Base-by-base conservation (phyloP, 1,140 invertebrate genomes). In the Thrips palmi region DNA sequence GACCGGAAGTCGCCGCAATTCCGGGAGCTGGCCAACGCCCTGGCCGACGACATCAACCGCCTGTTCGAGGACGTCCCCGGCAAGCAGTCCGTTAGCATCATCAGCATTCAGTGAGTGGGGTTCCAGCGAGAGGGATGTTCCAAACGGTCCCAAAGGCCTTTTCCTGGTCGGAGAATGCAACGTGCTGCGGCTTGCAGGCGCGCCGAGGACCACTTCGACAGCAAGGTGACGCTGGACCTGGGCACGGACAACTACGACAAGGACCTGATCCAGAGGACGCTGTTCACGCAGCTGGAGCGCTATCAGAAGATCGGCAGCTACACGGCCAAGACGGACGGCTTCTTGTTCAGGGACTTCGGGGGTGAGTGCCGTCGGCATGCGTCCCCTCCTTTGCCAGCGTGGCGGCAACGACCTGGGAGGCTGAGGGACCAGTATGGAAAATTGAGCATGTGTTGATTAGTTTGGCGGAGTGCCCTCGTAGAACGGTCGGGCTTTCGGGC, bases 261-360 rank as follows among this genome's bases (percentile, higher is more conserved):
- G 37, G 45, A 53, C 7, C 48, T 52, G 32, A 55, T 65, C 37
- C 54, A 53, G 21, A n/a, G n/a, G n/a, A n/a, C n/a, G n/a, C n/a
- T n/a, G n/a, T n/a, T n/a, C n/a, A n/a, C n/a, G n/a, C n/a, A n/a
- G n/a, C n/a, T n/a, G n/a, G n/a, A n/a, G n/a, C 41, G 45, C 4
- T 60, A 56, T 29, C 48, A 44, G 28, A 49, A 41, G 18, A 33
- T 58, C 8, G 56, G 54, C 11, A 17, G 34, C 3, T 33, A 48
- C 3, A 44, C 43, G 4, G 51, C 51, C 2, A 31, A 40, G 21
- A 33, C 47, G 2, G 56, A 67, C 24, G 58, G 59, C 31, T 68
- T 68, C 47, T 45, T 48, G 10, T 65, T 67, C 43, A 53, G 55
- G 40, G 44, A 52, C 39, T 52, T 68, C 42, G 54, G 55, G 49